Base-by-base conservation (phyloP, 2,888 invertebrate species). In the Tridacna gigas region DNA sequence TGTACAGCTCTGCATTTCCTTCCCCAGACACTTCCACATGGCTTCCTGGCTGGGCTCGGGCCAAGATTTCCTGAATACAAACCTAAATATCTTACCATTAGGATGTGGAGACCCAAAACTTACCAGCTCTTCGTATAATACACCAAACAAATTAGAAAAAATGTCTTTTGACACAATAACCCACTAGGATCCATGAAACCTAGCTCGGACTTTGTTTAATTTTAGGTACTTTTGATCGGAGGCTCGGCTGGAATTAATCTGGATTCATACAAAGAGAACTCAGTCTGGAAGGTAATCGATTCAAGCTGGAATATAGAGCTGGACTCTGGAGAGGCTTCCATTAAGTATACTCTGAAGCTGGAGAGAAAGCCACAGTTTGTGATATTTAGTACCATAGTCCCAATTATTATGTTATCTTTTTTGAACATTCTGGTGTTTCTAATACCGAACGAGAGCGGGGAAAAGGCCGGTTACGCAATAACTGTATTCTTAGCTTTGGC, bases 391-490 rank as follows among this genome's bases (percentile, higher is more conserved):
- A 28, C 67, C 12, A 20, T 78, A 1, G 22, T 71, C 1, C 77
- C 77, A 2, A 71, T 78, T 15, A 20, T 69, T n/a, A 67, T 78
- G 77, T 56, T 78, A 26, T 20, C 60, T 3, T 20, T 78, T 22
- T 25, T 78, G 26, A 71, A 78, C 45, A 28, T 69, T 9, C 25
- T 78, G 7, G 77, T 78, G 56, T 78, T 78, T 28, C 22, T 71
- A 0, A 15, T 78, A 15, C 77, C 77, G 26, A 37, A 28, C 25
- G 69, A 67, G 18, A 45, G 69, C 22, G 77, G 77, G 13, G 77
- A 78, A 28, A 78, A 78, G 77, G 25, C 77, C 15, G 77, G 77
- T 45, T 78, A 78, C 22, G 77, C 77, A 20, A 60, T 78, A 20
- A 78, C 77, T 4, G 77, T 78, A 2, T 78, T 78, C 22, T 37